Evolutionary conservation across 2,888 invertebrate genomes (phyloP), one percentile per base, ranked within the genome.

Genomic region (Xanthorhoe designata): DNA sequence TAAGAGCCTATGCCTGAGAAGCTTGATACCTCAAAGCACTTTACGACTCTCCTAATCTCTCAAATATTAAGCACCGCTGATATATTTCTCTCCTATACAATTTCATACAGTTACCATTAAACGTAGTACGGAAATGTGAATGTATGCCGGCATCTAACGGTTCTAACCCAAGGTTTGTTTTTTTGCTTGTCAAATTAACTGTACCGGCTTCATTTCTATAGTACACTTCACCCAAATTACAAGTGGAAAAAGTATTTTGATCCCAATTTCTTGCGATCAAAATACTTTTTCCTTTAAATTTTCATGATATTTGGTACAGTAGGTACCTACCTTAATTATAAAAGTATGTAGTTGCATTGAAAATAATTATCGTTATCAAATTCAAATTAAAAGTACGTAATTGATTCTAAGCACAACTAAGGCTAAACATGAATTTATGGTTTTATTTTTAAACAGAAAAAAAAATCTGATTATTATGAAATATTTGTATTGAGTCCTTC

Each of bases 181-280:
- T 91, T 91, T 91, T 91, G 89, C 89, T 85, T 85, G 88, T 89
- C 89, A 85, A 89, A 88, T 77, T 91, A 91, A 91, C 91, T 86
- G 91, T 91, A 89, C 83, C 75, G 77, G 75, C 76, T 73, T 79
- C 82, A 84, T 85, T 83, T 82, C 77, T 77, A 73, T 77, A 80
- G 77, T 72, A 75, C 80, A 77, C 75, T 75, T 79, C 81, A 81
- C 75, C 75, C 75, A 78, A 79, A 78, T 78, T 69, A 71, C 45
- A 61, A 69, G 55, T 68, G 62, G 62, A 71, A 50, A 68, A 69
- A 79, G 78, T 65, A 83, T 78, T 80, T 78, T 77, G 66, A 71
- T 76, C 80, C 76, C 29, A 60, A 65, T 54, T 72, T 71, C 50
- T 52, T n/a, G 53, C 35, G 15, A n/a, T 15, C 10, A 42, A 58